Base-by-base conservation (phyloP, 1,140 invertebrate genomes). In the Gonatopus flavifemur region DNA sequence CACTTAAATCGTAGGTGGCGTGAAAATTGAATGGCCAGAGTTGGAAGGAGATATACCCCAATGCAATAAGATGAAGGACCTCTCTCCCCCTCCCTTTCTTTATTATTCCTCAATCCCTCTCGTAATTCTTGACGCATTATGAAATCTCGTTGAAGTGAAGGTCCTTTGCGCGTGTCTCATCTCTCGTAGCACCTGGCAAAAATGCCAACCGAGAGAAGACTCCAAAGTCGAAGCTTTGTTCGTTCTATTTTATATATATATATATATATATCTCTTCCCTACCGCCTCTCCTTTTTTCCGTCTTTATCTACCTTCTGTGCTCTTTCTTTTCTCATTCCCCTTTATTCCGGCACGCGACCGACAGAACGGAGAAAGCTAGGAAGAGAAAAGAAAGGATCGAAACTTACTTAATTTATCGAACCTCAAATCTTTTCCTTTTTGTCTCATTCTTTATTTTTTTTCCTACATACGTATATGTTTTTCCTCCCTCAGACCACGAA, bases 1-100 rank as follows among this genome's bases (percentile, higher is more conserved):
- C 62, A 64, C 56, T 59, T 59, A 55, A 63, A 63, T 67, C 58
- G 59, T 63, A 62, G 59, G 61, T 66, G 64, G 67, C 65, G 57
- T 62, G 57, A 59, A 66, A 66, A 67, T 62, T 65, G 64, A 68
- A 68, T 62, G 57, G 56, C 24, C 55, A 40, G 47, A 35, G 42
- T 56, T 19, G 25, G 16, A 53, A 25, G 21, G 33, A 44, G 33
- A 50, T 28, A 1, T 33, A 12, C 15, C 10, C n/a, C n/a, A n/a
- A n/a, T n/a, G n/a, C n/a, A n/a, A n/a, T n/a, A n/a, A n/a, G n/a
- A n/a, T n/a, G n/a, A n/a, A n/a, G n/a, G n/a, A n/a, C n/a, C n/a
- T n/a, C n/a, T n/a, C n/a, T n/a, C n/a, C n/a, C n/a, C n/a, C n/a
- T n/a, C n/a, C n/a, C n/a, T n/a, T n/a, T n/a, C n/a, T n/a, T n/a